Percentiles rank a stretch among this genome's conserved stretches.
Evolutionary conservation across 2,888 invertebrate species (phyloP).

Genomic region (Drosophila emarginata): DNA sequence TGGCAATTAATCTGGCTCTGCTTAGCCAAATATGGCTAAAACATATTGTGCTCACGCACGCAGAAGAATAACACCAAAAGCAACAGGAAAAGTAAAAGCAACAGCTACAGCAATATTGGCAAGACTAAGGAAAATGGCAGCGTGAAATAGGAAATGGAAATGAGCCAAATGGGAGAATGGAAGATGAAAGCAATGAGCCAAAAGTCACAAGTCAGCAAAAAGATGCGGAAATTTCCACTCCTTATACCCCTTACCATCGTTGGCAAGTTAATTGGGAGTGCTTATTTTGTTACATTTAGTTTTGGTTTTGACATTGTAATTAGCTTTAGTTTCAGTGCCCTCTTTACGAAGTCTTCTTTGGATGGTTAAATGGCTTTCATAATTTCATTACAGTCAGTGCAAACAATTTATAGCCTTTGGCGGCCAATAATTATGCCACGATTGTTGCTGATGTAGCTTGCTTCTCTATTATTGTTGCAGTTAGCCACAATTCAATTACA

Average conservation of each 20-base stretch:
- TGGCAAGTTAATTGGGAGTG: slow-evolving; percentile 3
- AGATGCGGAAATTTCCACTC: background rate
- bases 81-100: slow-evolving; percentile 4
- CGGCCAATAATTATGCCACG: slow-evolving; percentile 54
- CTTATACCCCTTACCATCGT: background rate
- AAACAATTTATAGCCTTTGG: slow-evolving; percentile 45
- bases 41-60: slow-evolving; percentile 58
- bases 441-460: slow-evolving; percentile 56
- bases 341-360: slow-evolving; percentile 15
- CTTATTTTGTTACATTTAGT: slow-evolving; percentile 14
- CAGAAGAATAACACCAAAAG: slow-evolving; percentile 43
- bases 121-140: background rate
- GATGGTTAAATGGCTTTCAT: slow-evolving; percentile 25
- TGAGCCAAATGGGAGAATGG: slow-evolving; percentile 9
- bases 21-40: slow-evolving; percentile 50
- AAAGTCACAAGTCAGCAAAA: slow-evolving; percentile 12
- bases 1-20: slow-evolving; percentile 64
- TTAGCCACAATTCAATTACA: slow-evolving; percentile 66
- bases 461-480: slow-evolving; percentile 45
- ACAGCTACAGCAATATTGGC: background rate
- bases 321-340: slow-evolving; percentile 33
- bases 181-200: slow-evolving; percentile 14
- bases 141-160: slow-evolving; percentile 11
- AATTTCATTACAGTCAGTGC: slow-evolving; percentile 36
- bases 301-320: slow-evolving; percentile 32